These are phyloP conservation scores for Epizoanthus fatuus DNA, from an alignment of 92 coral and sea anemone genomes.

Conservation along the genomic window DNA sequence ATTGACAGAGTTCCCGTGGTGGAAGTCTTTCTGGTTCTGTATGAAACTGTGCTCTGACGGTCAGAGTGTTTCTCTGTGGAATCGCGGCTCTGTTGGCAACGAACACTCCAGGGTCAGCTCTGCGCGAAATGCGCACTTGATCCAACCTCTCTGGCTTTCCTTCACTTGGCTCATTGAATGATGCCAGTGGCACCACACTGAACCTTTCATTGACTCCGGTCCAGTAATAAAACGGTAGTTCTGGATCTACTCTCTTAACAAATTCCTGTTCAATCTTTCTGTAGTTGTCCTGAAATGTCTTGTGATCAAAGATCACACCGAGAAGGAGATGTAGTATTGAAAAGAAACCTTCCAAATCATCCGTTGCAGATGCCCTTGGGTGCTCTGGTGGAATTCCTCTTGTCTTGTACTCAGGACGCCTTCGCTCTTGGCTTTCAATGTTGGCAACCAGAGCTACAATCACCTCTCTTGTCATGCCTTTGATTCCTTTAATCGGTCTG, in stretches of 20 bases:
- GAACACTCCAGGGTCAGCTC: conserved; percentile 42
- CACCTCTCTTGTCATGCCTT: conserved; percentile 21
- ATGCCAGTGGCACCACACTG: conserved; percentile 20
- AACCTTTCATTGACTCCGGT: conserved; percentile 18
- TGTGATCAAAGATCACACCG: conserved; percentile 43
- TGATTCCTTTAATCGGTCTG: conserved; percentile 5
- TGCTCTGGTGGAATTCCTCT: conserved; percentile 27
- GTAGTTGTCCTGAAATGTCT: conserved; percentile 28
- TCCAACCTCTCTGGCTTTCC: conserved; percentile 39
- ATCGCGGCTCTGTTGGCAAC: conserved; percentile 40
- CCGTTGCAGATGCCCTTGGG: conserved; percentile 38
- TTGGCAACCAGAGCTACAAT: conserved; percentile 44
- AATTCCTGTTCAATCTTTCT: conserved; percentile 39
- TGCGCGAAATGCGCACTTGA: conserved; percentile 27
- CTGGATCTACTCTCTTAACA: conserved; percentile 33
- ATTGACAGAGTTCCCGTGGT: background rate
- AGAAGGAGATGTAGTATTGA: conserved; percentile 31
- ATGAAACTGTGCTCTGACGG: conserved; percentile 43
- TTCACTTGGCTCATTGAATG: conserved; percentile 42
- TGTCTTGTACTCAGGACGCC: conserved; percentile 15
- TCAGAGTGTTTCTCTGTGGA: conserved; percentile 44
- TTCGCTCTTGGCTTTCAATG: conserved; percentile 45
- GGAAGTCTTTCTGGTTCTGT: conserved; percentile 32
- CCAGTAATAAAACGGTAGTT: background rate
- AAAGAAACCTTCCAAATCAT: conserved; percentile 48